Percentiles rank a stretch among this genome's conserved stretches.
Conservation (phyloP, 1,140 invertebrate species). For the Eupristina koningsbergeri region DNA sequence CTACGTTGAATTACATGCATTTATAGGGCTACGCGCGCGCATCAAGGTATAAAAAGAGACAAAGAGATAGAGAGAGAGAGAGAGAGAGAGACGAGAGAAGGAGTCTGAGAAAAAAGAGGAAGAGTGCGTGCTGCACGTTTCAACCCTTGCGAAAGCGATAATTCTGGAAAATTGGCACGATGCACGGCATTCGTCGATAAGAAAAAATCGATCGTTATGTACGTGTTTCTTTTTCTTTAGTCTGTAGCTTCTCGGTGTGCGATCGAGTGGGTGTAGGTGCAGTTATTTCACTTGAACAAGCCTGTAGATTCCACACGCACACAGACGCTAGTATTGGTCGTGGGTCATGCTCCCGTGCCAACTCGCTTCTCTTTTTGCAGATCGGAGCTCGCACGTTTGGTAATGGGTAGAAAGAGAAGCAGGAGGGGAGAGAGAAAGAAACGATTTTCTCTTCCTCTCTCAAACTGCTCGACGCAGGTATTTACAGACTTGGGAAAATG, state of each 20-base stretch:
- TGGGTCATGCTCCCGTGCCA: background rate
- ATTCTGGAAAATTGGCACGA: constrained; percentile 69
- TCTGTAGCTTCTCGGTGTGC: background rate
- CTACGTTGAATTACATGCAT: constrained; percentile 12
- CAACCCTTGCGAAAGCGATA: constrained; percentile 60
- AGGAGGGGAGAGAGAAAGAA: constrained; percentile 1
- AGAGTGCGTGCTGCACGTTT: constrained; percentile 56
- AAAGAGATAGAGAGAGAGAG: too few relatives aligned
- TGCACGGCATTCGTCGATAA: constrained; percentile 63
- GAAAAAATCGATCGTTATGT: constrained; percentile 59
- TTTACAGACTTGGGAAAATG: constrained; percentile 66
- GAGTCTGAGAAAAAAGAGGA: background rate
- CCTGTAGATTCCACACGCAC: background rate
- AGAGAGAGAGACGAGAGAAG: background rate
- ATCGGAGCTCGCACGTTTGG: background rate
- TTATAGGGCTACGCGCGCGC: background rate
- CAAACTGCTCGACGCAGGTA: constrained; percentile 60
- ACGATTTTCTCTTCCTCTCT: constrained; percentile 16
- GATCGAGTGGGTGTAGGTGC: constrained; percentile 28
- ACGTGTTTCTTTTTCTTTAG: background rate
- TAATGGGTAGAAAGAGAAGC: background rate
- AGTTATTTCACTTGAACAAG: background rate
- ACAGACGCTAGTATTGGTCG: constrained; percentile 21
- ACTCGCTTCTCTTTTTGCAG: constrained; percentile 8
- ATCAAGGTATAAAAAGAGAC: too few relatives aligned